phyloP scores from a whole-genome alignment of 2,113 vertebrate species.

The Thalassarche chlororhynchos region DNA sequence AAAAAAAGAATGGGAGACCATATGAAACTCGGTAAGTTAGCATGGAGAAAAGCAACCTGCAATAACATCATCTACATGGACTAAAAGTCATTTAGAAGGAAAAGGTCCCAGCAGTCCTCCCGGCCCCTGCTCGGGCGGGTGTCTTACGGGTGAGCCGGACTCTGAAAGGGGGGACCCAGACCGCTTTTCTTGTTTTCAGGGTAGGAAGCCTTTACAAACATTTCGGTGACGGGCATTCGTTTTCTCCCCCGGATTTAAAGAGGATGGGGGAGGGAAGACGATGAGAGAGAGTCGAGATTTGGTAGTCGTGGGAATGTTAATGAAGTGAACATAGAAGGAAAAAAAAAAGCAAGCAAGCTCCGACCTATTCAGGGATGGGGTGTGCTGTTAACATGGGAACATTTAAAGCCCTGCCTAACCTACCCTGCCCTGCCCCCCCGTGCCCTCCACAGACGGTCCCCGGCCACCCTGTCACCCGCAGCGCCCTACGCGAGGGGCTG shows the following conservation, averaged over 20 bases:
- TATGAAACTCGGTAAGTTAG: not conserved
- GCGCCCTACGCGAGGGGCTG: not conserved
- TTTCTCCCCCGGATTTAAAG: not conserved
- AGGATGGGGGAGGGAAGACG: not conserved
- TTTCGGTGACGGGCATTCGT: not conserved
- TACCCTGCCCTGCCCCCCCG: not conserved
- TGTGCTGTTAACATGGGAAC: not conserved
- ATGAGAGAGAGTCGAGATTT: not conserved
- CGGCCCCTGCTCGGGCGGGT: not conserved
- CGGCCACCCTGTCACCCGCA: not conserved
- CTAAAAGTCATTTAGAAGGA: not conserved
- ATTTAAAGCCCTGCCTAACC: not conserved
- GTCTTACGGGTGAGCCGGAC: not conserved
- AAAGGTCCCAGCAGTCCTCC: not conserved
- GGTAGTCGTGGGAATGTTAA: slow-evolving; percentile 41
- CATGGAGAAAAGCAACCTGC: not conserved
- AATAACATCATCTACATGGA: not conserved
- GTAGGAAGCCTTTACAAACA: not conserved
- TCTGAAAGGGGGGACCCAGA: not conserved
- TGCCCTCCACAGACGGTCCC: not conserved
- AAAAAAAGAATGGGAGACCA: not conserved
- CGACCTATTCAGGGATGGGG: not conserved
- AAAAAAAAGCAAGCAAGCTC: too few relatives aligned
- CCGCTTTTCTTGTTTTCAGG: not conserved
- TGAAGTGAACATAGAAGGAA: not conserved